Percentiles rank a stretch among this genome's conserved stretches.
These are phyloP conservation scores for Omphaloscelis lunosa DNA, from an alignment of 2,888 invertebrate genomes.

Conservation along the genomic window DNA sequence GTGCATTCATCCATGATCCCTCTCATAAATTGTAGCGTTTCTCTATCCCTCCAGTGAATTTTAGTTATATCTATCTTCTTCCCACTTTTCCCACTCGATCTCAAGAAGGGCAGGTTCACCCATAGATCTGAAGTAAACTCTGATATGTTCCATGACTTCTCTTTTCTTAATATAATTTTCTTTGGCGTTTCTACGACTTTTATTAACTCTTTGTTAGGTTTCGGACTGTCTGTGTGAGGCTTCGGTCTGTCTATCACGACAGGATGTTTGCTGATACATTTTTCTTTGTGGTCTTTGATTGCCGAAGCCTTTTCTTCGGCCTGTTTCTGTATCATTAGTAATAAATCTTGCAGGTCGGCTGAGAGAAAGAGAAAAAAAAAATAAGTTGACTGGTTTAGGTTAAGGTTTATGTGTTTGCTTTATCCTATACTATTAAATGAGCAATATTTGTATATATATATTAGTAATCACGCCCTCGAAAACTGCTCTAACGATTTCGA, in stretches of 20 bases:
- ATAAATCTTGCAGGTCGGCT: constrained; percentile 45
- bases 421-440: background rate
- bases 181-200: constrained; percentile 47
- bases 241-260: background rate
- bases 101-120: constrained; percentile 83
- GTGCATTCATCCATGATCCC: constrained; percentile 99
- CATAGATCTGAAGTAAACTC: constrained; percentile 84
- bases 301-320: background rate
- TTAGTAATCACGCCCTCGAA: too few species aligned
- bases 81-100: constrained; percentile 68
- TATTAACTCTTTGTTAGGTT: constrained; percentile 15
- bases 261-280: constrained; percentile 5
- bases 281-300: constrained; percentile 4
- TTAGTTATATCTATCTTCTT: constrained; percentile 91
- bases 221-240: background rate
- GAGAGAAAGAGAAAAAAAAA: constrained; percentile 36
- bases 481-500: too few species aligned
- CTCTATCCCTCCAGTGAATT: constrained; percentile 93
- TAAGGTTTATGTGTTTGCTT: background rate
- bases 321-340: constrained; percentile 15
- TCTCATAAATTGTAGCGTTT: constrained; percentile 98
- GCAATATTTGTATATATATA: too few species aligned
- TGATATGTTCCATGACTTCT: constrained; percentile 83
- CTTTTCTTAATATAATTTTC: constrained; percentile 63
- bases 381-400: background rate